Conservation (phyloP, 2,888 invertebrate genomes). For the Stenotaenia linearis region DNA sequence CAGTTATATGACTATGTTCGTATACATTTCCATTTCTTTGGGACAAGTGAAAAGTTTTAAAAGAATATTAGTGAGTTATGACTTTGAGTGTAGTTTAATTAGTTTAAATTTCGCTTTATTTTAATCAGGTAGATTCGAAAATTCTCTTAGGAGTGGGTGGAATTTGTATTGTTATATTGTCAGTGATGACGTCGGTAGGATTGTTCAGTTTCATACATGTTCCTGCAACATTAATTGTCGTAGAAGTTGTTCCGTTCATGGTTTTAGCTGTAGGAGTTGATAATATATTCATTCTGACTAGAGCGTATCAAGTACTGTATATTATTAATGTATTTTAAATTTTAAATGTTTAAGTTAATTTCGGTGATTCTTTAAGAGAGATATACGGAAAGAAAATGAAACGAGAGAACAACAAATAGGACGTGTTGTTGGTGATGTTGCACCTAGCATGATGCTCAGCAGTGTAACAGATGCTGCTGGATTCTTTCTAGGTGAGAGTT, state of each 20-base stretch:
- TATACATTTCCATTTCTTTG: slow-evolving; percentile 78
- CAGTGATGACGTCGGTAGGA: slow-evolving; percentile 88
- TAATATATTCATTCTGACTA: slow-evolving; percentile 97
- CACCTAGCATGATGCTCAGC: slow-evolving; percentile 93
- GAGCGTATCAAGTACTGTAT: slow-evolving; percentile 62
- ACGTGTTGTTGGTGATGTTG: slow-evolving; percentile 83
- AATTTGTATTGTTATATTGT: slow-evolving; percentile 85
- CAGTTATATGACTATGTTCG: slow-evolving; percentile 88
- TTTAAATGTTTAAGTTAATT: not conserved
- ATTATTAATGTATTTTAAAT: not conserved
- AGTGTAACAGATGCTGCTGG: slow-evolving; percentile 91
- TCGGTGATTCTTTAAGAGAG: slow-evolving; percentile 57
- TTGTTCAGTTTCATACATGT: slow-evolving; percentile 83
- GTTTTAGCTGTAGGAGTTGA: slow-evolving; percentile 97
- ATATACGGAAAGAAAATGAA: slow-evolving; percentile 65
- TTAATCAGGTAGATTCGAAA: slow-evolving; percentile 77
- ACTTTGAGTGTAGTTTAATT: not conserved
- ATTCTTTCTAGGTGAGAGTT: slow-evolving; percentile 71
- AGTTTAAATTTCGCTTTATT: not conserved
- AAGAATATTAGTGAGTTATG: slow-evolving; percentile 29
- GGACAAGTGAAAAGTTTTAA: slow-evolving; percentile 65
- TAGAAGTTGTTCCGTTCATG: slow-evolving; percentile 97
- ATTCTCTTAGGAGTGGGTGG: slow-evolving; percentile 89
- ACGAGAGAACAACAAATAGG: slow-evolving; percentile 82
- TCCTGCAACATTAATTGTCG: slow-evolving; percentile 91